Evolutionary conservation across 2,888 invertebrate species (phyloP).

Genomic region (Nycteola revayana): DNA sequence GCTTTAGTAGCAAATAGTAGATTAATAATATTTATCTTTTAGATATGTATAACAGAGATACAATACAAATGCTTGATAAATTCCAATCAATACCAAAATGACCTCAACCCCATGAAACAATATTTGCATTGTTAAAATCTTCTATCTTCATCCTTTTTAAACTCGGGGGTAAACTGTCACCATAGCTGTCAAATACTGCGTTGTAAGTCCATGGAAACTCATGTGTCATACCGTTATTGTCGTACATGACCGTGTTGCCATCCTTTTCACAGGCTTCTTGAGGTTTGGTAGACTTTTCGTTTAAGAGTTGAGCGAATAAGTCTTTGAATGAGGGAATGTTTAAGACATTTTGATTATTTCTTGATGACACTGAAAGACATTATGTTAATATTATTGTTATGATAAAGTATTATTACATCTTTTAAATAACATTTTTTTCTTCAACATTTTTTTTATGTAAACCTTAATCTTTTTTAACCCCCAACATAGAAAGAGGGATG

Average conservation of each 20-base stretch:
- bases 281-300: conserved; percentile 39
- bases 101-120: conserved; percentile 81
- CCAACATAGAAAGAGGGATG: no score
- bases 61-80: no score
- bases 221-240: conserved; percentile 60
- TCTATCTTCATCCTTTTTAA: conserved; percentile 78
- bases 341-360: conserved; percentile 28
- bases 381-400: no score
- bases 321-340: conserved; percentile 56
- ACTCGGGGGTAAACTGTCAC: conserved; percentile 82
- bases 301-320: conserved; percentile 54
- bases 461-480: no score
- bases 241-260: conserved; percentile 48
- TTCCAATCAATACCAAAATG: no score
- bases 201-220: conserved; percentile 82
- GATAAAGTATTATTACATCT: no score
- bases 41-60: no score
- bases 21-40: no score
- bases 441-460: no score
- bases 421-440: no score
- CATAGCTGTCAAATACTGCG: conserved; percentile 61
- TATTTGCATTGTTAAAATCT: conserved; percentile 70
- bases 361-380: conserved; percentile 57
- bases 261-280: conserved; percentile 16
- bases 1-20: no score